These are phyloP conservation scores for Aulostomus chinensis DNA, from an alignment of 2,797 vertebrate species.

Conservation along the genomic window DNA sequence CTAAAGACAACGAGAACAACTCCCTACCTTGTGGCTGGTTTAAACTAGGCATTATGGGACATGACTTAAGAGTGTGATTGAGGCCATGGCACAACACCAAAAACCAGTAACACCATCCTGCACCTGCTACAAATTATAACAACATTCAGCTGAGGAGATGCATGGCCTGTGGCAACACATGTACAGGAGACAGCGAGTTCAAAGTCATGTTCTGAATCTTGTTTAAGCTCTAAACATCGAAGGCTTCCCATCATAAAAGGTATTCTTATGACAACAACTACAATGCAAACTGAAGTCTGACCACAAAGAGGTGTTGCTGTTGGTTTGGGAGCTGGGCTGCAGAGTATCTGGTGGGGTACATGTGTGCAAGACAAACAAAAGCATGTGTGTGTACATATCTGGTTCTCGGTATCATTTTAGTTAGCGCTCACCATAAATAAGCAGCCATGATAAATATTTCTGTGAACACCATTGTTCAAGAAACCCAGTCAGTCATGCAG, in stretches of 20 bases:
- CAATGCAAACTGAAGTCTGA: slow-evolving; percentile 30
- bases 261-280: not conserved
- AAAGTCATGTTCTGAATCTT: not conserved
- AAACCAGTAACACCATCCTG: not conserved
- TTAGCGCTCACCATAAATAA: not conserved
- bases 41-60: slow-evolving; percentile 28
- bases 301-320: slow-evolving; percentile 62
- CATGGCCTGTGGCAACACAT: slow-evolving; percentile 2
- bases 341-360: slow-evolving; percentile 6
- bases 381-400: not conserved
- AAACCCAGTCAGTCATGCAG: slow-evolving; percentile 47
- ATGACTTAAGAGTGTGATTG: slow-evolving; percentile 23
- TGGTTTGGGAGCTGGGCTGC: slow-evolving; percentile 16
- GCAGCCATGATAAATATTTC: slow-evolving; percentile 6
- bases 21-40: slow-evolving; percentile 67
- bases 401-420: not conserved
- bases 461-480: slow-evolving; percentile 6
- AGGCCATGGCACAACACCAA: slow-evolving; percentile 2
- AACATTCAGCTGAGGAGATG: not conserved
- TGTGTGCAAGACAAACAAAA: slow-evolving; percentile 1
- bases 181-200: not conserved
- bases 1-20: slow-evolving; percentile 48
- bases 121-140: not conserved
- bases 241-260: not conserved
- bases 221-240: not conserved